Conservation (phyloP, 2,888 invertebrate genomes). For the Spilarctia lutea region DNA sequence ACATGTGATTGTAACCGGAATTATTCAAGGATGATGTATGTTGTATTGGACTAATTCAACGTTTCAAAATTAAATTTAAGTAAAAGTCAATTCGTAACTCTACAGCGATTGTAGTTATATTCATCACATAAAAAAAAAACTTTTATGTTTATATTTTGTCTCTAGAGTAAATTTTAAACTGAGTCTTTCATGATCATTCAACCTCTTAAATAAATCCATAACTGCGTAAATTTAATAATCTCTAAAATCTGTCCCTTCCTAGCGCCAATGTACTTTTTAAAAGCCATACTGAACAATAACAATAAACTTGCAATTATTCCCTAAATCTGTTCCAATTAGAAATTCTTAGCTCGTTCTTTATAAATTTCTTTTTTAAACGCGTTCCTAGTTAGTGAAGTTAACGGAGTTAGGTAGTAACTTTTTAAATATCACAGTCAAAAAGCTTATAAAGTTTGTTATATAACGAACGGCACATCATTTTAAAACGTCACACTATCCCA, state of each 20-base stretch:
- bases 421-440: neutral
- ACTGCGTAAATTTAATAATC: too few species aligned
- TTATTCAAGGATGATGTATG: conserved; percentile 51
- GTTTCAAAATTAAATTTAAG: conserved; percentile 10
- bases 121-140: neutral
- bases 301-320: too few species aligned
- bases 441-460: neutral
- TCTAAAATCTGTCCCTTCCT: too few species aligned
- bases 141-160: neutral
- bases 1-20: conserved; percentile 46
- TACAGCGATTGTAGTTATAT: neutral
- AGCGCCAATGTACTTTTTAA: too few species aligned
- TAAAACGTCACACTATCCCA: conserved; percentile 17
- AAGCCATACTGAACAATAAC: too few species aligned
- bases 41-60: conserved; percentile 33
- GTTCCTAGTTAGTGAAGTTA: too few species aligned
- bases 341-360: too few species aligned
- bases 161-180: neutral
- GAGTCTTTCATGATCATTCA: neutral
- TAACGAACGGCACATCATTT: conserved; percentile 1
- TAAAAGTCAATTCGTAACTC: neutral
- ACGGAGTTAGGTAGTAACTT: too few species aligned
- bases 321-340: too few species aligned
- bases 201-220: neutral
- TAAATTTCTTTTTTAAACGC: too few species aligned